These are phyloP conservation scores for Rutilus rutilus DNA, from an alignment of 2,113 vertebrate genomes.

Conservation along the genomic window DNA sequence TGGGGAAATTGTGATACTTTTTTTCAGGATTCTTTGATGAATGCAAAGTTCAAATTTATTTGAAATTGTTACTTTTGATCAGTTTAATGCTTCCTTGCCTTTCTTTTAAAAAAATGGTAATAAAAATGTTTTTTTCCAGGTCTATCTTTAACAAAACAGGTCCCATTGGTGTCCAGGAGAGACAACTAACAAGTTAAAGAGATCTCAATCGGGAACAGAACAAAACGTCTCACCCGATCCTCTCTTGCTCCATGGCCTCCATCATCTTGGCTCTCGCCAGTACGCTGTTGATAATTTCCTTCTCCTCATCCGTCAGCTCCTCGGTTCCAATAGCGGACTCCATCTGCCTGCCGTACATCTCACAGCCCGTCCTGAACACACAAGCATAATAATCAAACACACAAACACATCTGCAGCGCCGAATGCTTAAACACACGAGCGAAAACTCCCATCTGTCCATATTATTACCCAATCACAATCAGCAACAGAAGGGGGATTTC, in stretches of 20 bases:
- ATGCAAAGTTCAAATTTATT: too few relatives aligned
- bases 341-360: conserved; percentile 56
- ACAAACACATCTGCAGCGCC: neutral
- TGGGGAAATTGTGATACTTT: too few relatives aligned
- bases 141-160: too few relatives aligned
- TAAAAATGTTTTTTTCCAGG: too few relatives aligned
- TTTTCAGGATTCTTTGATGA: too few relatives aligned
- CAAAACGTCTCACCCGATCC: conserved; percentile 83
- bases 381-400: neutral
- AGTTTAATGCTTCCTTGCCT: too few relatives aligned
- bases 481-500: neutral
- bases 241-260: conserved; percentile 90
- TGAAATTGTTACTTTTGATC: too few relatives aligned
- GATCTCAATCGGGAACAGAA: neutral
- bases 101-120: too few relatives aligned
- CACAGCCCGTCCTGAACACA: conserved; percentile 33
- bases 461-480: conserved; percentile 23
- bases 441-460: neutral
- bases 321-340: conserved; percentile 70
- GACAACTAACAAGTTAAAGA: too few relatives aligned
- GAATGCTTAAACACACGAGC: neutral
- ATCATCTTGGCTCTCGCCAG: conserved; percentile 90
- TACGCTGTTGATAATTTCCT: conserved; percentile 93
- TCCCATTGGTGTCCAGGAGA: too few relatives aligned
- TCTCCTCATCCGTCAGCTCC: conserved; percentile 94